Evolutionary conservation across 1,140 invertebrate genomes (phyloP).

Genomic region (Elysia chlorotica): DNA sequence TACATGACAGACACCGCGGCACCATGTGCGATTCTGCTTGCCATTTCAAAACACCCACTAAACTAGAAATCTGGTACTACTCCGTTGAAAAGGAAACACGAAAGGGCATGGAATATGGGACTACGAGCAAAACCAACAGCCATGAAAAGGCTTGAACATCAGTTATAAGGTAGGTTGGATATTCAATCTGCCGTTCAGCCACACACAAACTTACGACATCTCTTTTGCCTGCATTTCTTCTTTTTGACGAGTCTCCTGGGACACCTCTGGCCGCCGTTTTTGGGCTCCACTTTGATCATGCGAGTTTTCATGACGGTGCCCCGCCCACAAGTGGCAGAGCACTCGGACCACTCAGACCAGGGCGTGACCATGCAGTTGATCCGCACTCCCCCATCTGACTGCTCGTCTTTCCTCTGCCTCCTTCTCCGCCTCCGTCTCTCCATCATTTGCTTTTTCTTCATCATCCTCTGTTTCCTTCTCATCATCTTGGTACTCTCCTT

Average conservation of each 20-base stretch:
- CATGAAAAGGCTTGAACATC: not conserved
- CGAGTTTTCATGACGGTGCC: constrained; percentile 35
- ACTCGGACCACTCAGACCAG: constrained; percentile 60
- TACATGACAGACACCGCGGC: no score
- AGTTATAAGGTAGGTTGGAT: not conserved
- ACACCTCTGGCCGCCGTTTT: constrained; percentile 51
- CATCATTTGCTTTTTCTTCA: constrained; percentile 32
- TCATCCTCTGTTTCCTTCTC: constrained; percentile 31
- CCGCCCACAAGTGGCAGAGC: constrained; percentile 58
- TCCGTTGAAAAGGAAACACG: not conserved
- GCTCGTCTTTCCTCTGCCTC: constrained; percentile 16
- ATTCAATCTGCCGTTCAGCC: no score
- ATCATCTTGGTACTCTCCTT: constrained; percentile 1
- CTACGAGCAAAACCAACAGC: not conserved
- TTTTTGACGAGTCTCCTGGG: constrained; percentile 43
- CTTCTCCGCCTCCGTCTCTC: constrained; percentile 21
- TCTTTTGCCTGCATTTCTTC: constrained; percentile 41
- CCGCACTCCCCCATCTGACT: constrained; percentile 19
- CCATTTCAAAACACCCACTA: not conserved
- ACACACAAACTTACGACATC: constrained; percentile 45
- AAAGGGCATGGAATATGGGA: not conserved
- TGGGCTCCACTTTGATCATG: constrained; percentile 42
- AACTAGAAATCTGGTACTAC: not conserved
- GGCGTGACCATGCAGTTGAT: constrained; percentile 57
- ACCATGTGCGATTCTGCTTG: not conserved